Evolutionary conservation across 2,888 invertebrate species (phyloP).

Genomic region (Diaprepes abbreviatus): DNA sequence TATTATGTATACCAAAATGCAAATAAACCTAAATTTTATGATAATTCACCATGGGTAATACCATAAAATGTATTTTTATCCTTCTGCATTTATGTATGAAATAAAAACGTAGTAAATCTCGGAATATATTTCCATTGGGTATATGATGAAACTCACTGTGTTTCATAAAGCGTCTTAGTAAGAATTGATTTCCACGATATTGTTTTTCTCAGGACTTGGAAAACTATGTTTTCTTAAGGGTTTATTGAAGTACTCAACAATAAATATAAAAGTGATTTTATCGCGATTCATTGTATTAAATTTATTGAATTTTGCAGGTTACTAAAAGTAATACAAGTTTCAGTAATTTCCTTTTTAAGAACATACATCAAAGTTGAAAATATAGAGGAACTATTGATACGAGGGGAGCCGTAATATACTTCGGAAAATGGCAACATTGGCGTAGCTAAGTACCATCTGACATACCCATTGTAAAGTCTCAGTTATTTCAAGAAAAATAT

Average conservation of each 20-base stretch:
- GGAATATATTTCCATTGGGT: conserved; percentile 34
- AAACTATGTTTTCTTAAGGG: not conserved
- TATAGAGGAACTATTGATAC: too few relatives aligned
- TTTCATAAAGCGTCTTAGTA: conserved; percentile 15
- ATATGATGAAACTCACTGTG: conserved; percentile 14
- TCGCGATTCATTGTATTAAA: too few relatives aligned
- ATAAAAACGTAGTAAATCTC: conserved; percentile 40
- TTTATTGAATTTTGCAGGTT: too few relatives aligned
- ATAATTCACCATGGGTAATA: conserved; percentile 29
- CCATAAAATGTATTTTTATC: conserved; percentile 33
- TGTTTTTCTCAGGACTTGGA: conserved; percentile 13
- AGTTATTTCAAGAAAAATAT: too few relatives aligned
- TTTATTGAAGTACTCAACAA: not conserved
- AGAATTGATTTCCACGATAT: conserved; percentile 23
- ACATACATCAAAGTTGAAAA: too few relatives aligned
- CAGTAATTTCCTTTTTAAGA: too few relatives aligned
- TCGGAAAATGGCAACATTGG: too few relatives aligned
- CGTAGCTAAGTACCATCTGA: too few relatives aligned
- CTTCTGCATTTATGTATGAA: conserved; percentile 39
- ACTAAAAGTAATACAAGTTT: too few relatives aligned
- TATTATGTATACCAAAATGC: conserved; percentile 10
- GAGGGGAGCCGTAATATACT: too few relatives aligned
- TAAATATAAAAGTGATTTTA: not conserved
- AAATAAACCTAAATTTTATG: conserved; percentile 25
- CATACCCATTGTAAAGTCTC: too few relatives aligned